Evolutionary conservation across 2,113 vertebrate species (phyloP).

Genomic region (Menidia beryllina): DNA sequence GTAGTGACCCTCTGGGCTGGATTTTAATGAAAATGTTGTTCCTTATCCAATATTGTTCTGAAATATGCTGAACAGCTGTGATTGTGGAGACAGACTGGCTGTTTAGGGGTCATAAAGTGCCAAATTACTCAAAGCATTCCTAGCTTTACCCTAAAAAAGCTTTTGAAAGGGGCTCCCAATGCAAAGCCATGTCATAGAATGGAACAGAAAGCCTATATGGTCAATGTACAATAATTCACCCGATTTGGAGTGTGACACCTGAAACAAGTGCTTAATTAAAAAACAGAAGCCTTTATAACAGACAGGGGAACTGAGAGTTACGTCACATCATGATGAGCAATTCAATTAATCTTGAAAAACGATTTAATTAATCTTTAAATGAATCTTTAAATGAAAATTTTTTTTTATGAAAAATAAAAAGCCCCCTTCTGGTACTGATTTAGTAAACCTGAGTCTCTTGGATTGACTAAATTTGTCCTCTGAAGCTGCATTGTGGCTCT

Average conservation of each 20-base stretch:
- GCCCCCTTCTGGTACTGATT: neutral
- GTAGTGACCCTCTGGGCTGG: slow-evolving; percentile 36
- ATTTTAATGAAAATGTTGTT: slow-evolving; percentile 58
- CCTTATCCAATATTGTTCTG: slow-evolving; percentile 45
- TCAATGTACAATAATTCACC: no score
- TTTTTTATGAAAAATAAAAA: neutral
- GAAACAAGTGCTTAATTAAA: no score
- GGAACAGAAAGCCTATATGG: no score
- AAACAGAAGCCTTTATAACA: no score
- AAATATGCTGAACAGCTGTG: slow-evolving; percentile 37
- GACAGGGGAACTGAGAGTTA: no score
- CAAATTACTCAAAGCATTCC: slow-evolving; percentile 32
- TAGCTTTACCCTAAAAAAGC: neutral
- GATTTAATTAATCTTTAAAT: no score
- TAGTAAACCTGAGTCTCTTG: neutral
- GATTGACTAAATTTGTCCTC: neutral
- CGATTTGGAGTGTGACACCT: no score
- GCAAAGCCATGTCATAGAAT: neutral
- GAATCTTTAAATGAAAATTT: neutral
- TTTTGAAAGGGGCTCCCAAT: slow-evolving; percentile 5
- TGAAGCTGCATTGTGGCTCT: no score
- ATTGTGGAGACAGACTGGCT: slow-evolving; percentile 4
- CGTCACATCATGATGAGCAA: no score
- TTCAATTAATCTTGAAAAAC: no score
- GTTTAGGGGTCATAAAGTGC: slow-evolving; percentile 9